phyloP scores from a whole-genome alignment of 2,888 invertebrate genomes.

The Aphidius colemani region DNA sequence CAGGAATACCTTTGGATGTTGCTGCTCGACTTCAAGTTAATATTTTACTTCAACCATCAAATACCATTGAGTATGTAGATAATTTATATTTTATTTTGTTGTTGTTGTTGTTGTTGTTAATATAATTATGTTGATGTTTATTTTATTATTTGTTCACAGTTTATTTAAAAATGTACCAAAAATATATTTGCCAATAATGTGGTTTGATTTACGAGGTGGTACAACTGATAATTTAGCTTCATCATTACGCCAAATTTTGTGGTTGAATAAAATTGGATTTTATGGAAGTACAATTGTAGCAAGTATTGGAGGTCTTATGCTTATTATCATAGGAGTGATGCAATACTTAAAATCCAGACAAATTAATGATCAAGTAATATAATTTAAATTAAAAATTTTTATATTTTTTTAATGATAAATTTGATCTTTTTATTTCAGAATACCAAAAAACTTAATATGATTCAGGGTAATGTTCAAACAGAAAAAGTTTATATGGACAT shows the following conservation, averaged over 20 bases:
- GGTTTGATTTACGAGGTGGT: slow-evolving; percentile 75
- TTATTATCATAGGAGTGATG: slow-evolving; percentile 39
- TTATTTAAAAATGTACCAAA: slow-evolving; percentile 70
- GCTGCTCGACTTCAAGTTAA: slow-evolving; percentile 81
- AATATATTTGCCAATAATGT: slow-evolving; percentile 76
- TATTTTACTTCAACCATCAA: slow-evolving; percentile 70
- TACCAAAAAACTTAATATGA: slow-evolving; percentile 35
- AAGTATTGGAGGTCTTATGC: slow-evolving; percentile 54
- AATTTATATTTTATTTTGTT: neutral
- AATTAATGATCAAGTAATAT: neutral
- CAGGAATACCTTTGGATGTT: slow-evolving; percentile 77
- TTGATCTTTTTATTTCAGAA: slow-evolving; percentile 33
- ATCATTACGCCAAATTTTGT: slow-evolving; percentile 63
- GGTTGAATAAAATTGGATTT: slow-evolving; percentile 63
- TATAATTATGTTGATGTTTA: slow-evolving; percentile 2
- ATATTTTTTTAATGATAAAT: neutral
- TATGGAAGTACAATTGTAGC: slow-evolving; percentile 62
- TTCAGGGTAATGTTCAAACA: slow-evolving; percentile 32
- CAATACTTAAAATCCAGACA: slow-evolving; percentile 41
- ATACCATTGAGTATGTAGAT: slow-evolving; percentile 68
- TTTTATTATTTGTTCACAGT: slow-evolving; percentile 59
- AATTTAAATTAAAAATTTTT: slow-evolving; percentile 13
- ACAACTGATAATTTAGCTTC: slow-evolving; percentile 65
- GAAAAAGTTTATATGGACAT: slow-evolving; percentile 52
- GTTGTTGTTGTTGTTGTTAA: neutral